phyloP scores from a whole-genome alignment of 2,888 invertebrate genomes.

The Cheiracanthium punctorium region DNA sequence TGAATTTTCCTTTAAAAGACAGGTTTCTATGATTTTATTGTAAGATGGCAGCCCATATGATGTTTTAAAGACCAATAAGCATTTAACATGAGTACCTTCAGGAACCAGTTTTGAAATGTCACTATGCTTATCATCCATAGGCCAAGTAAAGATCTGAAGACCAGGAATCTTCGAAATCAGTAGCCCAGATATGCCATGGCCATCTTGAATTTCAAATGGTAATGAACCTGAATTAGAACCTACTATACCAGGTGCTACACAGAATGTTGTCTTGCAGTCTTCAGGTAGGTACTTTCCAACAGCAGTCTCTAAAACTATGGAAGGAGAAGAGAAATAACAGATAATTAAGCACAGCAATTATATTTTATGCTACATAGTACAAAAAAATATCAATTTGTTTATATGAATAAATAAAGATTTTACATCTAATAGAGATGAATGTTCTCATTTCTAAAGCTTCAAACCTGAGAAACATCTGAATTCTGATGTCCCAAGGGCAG shows the following conservation, averaged over 20 bases:
- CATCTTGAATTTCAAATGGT: constrained; percentile 46
- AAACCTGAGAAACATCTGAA: no score
- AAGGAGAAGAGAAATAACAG: background rate
- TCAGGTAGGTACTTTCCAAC: constrained; percentile 9
- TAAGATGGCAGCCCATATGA: background rate
- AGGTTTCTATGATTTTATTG: constrained; percentile 23
- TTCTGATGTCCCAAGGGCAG: no score
- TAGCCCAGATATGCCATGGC: constrained; percentile 35
- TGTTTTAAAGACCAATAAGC: constrained; percentile 38
- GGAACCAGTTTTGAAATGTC: constrained; percentile 10
- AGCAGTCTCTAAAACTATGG: background rate
- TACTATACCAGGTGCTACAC: constrained; percentile 23
- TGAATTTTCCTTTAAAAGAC: constrained; percentile 13
- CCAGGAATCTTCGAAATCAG: constrained; percentile 42
- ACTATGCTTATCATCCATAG: constrained; percentile 5
- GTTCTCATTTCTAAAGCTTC: no score
- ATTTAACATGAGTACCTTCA: constrained; percentile 23
- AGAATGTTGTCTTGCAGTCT: background rate
- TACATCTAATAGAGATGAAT: no score
- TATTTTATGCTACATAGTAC: no score
- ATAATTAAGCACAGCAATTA: background rate
- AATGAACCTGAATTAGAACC: background rate
- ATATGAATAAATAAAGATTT: no score
- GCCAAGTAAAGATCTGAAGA: constrained; percentile 18
- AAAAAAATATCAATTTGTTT: no score